A percentile compares a stretch with the other conserved stretches of the same genome.
These are phyloP conservation scores for Cryptoprocta ferox DNA, from an alignment of 2,797 vertebrate species.

Conservation along the genomic window DNA sequence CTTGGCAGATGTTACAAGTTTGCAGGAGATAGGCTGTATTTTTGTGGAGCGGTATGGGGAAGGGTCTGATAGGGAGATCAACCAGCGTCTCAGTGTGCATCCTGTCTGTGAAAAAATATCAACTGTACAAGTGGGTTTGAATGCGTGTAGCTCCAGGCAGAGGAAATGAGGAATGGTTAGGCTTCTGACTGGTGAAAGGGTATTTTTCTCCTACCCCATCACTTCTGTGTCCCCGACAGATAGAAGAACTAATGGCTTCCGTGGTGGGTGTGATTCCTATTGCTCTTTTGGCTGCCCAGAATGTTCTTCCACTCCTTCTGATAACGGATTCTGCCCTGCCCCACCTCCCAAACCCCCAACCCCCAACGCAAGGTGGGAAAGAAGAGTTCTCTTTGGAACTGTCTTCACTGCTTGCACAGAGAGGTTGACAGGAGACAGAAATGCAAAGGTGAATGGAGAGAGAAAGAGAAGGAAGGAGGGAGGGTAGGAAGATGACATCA, in stretches of 20 bases:
- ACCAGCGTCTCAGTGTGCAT: neutral
- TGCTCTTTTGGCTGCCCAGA: neutral
- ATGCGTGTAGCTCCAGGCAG: neutral
- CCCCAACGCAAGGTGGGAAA: neutral
- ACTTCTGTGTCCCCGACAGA: neutral
- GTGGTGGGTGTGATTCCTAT: neutral
- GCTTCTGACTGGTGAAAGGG: neutral
- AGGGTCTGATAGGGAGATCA: neutral
- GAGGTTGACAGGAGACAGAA: neutral
- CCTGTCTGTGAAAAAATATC: neutral
- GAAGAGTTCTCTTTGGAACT: neutral
- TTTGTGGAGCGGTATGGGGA: neutral
- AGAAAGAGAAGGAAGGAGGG: neutral
- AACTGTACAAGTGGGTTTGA: neutral
- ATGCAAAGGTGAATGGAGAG: neutral
- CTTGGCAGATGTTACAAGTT: neutral
- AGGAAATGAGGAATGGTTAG: neutral
- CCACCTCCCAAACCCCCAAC: rapidly evolving
- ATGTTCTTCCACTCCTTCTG: neutral
- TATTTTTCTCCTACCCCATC: neutral
- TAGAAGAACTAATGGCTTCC: neutral
- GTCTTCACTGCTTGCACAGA: neutral
- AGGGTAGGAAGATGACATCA: neutral
- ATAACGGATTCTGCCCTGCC: neutral
- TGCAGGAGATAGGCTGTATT: neutral